Base-by-base conservation (phyloP, 92 coral and sea anemone species). In the Ricordea florida region DNA sequence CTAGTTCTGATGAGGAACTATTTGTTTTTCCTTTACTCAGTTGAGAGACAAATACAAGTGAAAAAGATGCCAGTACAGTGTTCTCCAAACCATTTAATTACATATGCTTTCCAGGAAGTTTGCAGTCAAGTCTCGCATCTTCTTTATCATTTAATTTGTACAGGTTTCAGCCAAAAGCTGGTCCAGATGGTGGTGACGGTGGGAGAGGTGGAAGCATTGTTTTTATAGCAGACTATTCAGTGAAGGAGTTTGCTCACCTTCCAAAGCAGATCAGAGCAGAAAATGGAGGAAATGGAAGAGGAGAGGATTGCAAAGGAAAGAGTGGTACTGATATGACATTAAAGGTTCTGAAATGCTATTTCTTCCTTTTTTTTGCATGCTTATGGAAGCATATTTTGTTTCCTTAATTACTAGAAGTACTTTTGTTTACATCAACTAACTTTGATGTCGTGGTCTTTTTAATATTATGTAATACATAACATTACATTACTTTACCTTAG, bases 111-210 rank as follows among this genome's bases (percentile, higher is more conserved):
- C n/a, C n/a, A n/a, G n/a, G n/a, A n/a, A n/a, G n/a, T n/a, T n/a
- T n/a, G n/a, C n/a, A n/a, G n/a, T n/a, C n/a, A n/a, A n/a, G n/a
- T n/a, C n/a, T n/a, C n/a, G n/a, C n/a, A n/a, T n/a, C n/a, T n/a
- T n/a, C n/a, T n/a, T n/a, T 2, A 33, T 11, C 40, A 13, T 7
- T 33, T 2, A 31, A 17, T n/a, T n/a, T 24, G 1, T 4, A 31
- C n/a, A 96, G 99, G 44, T 83, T 45, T 44, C 89, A 93, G 43
- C 92, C 97, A 22, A 92, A 78, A 57, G 99, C 97, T 25, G 99
- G 99, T 15, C 99, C 99, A 18, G 98, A 96, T 89, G 99, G 99
- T 22, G 99, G 99, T 11, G 85, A 89, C 76, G 99, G 99, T 10
- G 99, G 99, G 0, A 45, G 66, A 27, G 99, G 99, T 23, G 99